Evolutionary conservation across 2,113 vertebrate genomes (phyloP), one percentile per base, ranked within the genome.

Genomic region (Crocuta crocuta): DNA sequence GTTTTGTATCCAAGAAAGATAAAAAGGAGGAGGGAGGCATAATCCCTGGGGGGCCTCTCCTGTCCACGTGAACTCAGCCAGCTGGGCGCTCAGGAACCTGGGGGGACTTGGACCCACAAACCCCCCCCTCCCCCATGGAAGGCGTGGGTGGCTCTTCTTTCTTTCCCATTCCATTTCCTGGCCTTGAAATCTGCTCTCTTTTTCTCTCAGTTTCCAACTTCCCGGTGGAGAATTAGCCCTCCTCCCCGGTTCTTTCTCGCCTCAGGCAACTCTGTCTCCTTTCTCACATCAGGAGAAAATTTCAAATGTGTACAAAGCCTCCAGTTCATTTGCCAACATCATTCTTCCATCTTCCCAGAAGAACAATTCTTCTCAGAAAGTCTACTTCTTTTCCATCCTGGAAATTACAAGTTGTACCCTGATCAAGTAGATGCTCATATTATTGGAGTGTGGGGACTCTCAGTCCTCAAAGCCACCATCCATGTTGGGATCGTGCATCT

Each of bases 61-160:
- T 31, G 2, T 7, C 55, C 5, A 4, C 0, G 2, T 53, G 58
- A 5, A 12, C 2, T 2, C 4, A 1, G 2, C 1, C 2, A 1
- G 3, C 26, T 26, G 0, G 58, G 58, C 21, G 58, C 17, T 61
- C 21, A 17, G 21, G 58, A 61, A 61, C 21, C 23, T 61, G 58
- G 58, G 58, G 58, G 21, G 58, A 61, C 21, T 23, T 61, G 58
- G 7, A 23, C 58, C 58, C 23, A 8, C 58, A 61, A 4, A 13
- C 53, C 15, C 16, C 19, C 58, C 58, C 8, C 55, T 21, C 17
- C 53, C 53, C 50, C 50, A 17, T 23, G 58, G 58, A 61, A 61
- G 58, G 21, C 58, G 7, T 61, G 58, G 21, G 58, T 3, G 58
- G 21, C 58, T 61, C 58, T 7, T 24, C 65, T 48, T 15, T 16